Base-by-base conservation (phyloP, 2,888 invertebrate species). In the Erannis defoliaria region DNA sequence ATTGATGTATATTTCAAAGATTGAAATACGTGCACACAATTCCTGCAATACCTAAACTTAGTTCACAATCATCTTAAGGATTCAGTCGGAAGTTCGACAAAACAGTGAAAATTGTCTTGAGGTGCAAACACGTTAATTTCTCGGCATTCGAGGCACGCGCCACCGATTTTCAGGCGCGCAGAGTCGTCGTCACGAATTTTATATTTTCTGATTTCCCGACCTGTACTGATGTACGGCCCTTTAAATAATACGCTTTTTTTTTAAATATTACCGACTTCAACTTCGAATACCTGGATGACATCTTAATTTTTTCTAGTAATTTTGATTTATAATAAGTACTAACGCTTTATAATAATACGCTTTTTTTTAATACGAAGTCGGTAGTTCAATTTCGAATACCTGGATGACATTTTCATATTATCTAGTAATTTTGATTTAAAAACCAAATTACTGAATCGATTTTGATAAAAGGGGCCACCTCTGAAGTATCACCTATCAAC, bases 91-190 rank as follows among this genome's bases (percentile, higher is more conserved):
- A 67, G 63, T 56, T 59, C 65, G 57, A 57, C 54, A 64, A 61
- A 66, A 64, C 66, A 68, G 65, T 60, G 64, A 67, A 71, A 62
- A 61, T 64, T 68, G 65, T 55, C 66, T 64, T 58, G 33, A 55
- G 65, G 64, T 55, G 53, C 67, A 68, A 68, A 68, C 62, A 67
- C 55, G 50, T 54, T 71, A 68, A 71, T 68, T 67, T 60, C 54
- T 66, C 62, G 54, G 42, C 48, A 86, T 85, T 84, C 86, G 10
- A 19, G 55, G 73, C 89, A 88, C 89, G 88, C 83, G 64, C 68
- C 64, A 70, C 68, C 86, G 83, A 86, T 88, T 86, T 86, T 86
- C 82, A 81, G 82, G 81, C 78, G 73, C 78, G 77, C 75, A 66
- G 69, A 70, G 75, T 75, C 74, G 60, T 33, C 67, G 68, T 18